These are phyloP conservation scores for Apotomis turbidana DNA, from an alignment of 2,888 invertebrate genomes.

Conservation along the genomic window DNA sequence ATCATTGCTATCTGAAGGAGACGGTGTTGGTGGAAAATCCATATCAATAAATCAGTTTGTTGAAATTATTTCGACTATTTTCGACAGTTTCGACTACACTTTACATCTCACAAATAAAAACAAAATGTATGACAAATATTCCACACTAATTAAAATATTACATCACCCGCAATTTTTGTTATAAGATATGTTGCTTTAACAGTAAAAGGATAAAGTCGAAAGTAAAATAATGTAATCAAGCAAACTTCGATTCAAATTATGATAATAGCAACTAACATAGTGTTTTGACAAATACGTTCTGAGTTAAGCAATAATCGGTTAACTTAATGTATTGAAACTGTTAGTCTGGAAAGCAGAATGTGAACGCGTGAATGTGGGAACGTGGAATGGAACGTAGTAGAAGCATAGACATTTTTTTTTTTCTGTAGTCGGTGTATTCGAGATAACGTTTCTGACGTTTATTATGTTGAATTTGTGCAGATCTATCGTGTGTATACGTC, in stretches of 20 bases:
- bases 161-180: no score
- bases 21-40: constrained; percentile 76
- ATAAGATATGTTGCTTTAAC: no score
- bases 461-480: background rate
- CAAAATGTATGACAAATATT: no score
- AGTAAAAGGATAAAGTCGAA: no score
- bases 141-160: no score
- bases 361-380: background rate
- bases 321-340: background rate
- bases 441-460: constrained; percentile 12
- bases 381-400: constrained; percentile 16
- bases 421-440: background rate
- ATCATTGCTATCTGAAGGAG: constrained; percentile 75
- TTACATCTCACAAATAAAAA: no score
- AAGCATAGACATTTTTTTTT: constrained; percentile 15
- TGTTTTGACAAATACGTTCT: background rate
- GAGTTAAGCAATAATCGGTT: background rate
- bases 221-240: no score
- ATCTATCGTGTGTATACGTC: background rate
- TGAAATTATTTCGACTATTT: background rate
- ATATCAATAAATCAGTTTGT: constrained; percentile 49
- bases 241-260: no score
- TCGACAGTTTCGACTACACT: background rate
- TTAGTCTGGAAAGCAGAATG: background rate
- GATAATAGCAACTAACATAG: background rate